These are phyloP conservation scores for Eciton burchellii DNA, from an alignment of 1,140 invertebrate genomes.

Conservation along the genomic window DNA sequence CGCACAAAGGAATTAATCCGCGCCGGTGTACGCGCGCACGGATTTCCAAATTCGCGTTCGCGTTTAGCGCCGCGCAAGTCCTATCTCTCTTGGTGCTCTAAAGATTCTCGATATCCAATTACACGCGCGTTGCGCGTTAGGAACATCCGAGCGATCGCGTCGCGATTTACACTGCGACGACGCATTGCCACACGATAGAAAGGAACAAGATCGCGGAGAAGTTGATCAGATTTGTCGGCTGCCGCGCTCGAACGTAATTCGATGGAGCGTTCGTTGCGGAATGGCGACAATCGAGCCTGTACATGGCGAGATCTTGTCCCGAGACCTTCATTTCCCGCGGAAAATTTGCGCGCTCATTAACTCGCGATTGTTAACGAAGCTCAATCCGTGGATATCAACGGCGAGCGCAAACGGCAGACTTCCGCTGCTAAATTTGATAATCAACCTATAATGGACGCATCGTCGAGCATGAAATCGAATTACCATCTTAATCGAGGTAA, in stretches of 20 bases:
- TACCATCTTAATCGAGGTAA: no score
- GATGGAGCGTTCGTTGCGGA: slow-evolving; percentile 56
- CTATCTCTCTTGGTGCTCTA: not conserved
- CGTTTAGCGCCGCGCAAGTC: slow-evolving; percentile 7
- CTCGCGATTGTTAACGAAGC: slow-evolving; percentile 20
- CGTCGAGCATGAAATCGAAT: no score
- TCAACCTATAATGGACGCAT: slow-evolving; percentile 10
- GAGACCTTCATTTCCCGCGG: not conserved
- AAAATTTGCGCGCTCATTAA: slow-evolving; percentile 37
- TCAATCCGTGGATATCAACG: slow-evolving; percentile 15
- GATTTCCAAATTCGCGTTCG: slow-evolving; percentile 23
- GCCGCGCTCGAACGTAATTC: slow-evolving; percentile 45
- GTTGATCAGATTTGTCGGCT: slow-evolving; percentile 56
- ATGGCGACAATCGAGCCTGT: no score
- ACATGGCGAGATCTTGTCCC: no score
- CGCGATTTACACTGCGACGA: not conserved
- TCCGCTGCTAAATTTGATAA: not conserved
- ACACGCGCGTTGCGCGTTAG: not conserved
- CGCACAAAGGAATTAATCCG: slow-evolving; percentile 67
- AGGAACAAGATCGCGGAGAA: slow-evolving; percentile 39
- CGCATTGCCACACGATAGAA: not conserved
- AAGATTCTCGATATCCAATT: not conserved
- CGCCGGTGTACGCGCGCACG: not conserved
- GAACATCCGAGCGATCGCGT: not conserved
- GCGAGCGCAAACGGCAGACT: not conserved